phyloP scores from a whole-genome alignment of 2,888 invertebrate genomes.

The Brachylomia viminalis region DNA sequence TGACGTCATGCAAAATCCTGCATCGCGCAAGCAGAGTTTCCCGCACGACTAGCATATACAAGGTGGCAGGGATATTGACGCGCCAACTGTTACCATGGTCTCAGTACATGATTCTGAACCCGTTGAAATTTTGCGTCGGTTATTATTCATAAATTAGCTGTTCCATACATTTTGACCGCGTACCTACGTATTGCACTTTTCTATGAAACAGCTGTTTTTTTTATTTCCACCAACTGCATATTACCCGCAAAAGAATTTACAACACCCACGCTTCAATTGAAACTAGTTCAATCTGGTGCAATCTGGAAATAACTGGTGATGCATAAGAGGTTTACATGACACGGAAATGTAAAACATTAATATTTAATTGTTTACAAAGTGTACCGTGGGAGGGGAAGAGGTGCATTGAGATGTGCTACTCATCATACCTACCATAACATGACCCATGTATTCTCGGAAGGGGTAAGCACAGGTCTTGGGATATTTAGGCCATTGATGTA shows the following conservation, averaged over 20 bases:
- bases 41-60: too few relatives aligned
- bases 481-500: too few relatives aligned
- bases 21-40: too few relatives aligned
- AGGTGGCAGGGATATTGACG: too few relatives aligned
- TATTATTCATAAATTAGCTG: too few relatives aligned
- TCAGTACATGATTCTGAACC: too few relatives aligned
- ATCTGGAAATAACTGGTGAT: slow-evolving; percentile 30
- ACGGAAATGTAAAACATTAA: slow-evolving; percentile 43
- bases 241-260: slow-evolving; percentile 19
- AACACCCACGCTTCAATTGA: slow-evolving; percentile 9
- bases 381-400: slow-evolving; percentile 31
- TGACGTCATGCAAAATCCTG: too few relatives aligned
- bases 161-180: too few relatives aligned
- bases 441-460: background rate
- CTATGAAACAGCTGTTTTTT: too few relatives aligned
- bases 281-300: slow-evolving; percentile 20
- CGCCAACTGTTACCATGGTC: too few relatives aligned
- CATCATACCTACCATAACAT: background rate
- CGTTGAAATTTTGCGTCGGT: too few relatives aligned
- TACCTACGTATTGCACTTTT: too few relatives aligned
- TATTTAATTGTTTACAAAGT: slow-evolving; percentile 42
- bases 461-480: background rate
- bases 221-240: background rate
- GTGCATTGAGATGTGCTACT: background rate
- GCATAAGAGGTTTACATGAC: slow-evolving; percentile 19